Evolutionary conservation across 1,140 invertebrate species (phyloP).

Genomic region (Gyrodactylus bullatarudis): DNA sequence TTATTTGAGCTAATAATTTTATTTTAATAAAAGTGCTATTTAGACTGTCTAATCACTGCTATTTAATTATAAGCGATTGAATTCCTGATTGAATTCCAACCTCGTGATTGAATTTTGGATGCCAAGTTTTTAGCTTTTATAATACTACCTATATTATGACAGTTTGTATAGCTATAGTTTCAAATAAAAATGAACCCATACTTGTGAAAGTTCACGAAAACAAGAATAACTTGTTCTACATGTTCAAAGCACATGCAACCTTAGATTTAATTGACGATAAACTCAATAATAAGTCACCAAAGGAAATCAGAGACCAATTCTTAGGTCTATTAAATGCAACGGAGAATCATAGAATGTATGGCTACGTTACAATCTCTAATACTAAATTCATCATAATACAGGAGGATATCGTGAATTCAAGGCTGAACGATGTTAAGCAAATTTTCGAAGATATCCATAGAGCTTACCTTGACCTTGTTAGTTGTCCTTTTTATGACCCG

Average conservation of each 20-base stretch:
- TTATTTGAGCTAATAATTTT: too few species aligned
- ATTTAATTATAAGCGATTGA: too few species aligned
- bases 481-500: not conserved
- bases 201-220: not conserved
- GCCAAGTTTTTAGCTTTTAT: too few species aligned
- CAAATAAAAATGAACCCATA: conserved; percentile 1
- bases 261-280: conserved; percentile 1
- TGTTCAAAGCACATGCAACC: not conserved
- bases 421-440: not conserved
- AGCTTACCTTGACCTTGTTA: not conserved
- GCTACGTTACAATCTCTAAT: conserved; percentile 1
- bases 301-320: not conserved
- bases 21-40: too few species aligned
- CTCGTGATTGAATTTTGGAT: too few species aligned
- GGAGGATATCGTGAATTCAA: not conserved
- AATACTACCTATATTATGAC: not conserved
- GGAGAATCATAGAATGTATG: conserved; percentile 2
- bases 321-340: not conserved
- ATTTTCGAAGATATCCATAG: not conserved
- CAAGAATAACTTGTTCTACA: not conserved
- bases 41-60: too few species aligned
- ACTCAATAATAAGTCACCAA: not conserved
- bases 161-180: not conserved
- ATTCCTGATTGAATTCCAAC: too few species aligned
- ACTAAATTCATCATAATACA: conserved; percentile 1